Base-by-base conservation (phyloP, 2,888 invertebrate species). In the Tipula vernalis region DNA sequence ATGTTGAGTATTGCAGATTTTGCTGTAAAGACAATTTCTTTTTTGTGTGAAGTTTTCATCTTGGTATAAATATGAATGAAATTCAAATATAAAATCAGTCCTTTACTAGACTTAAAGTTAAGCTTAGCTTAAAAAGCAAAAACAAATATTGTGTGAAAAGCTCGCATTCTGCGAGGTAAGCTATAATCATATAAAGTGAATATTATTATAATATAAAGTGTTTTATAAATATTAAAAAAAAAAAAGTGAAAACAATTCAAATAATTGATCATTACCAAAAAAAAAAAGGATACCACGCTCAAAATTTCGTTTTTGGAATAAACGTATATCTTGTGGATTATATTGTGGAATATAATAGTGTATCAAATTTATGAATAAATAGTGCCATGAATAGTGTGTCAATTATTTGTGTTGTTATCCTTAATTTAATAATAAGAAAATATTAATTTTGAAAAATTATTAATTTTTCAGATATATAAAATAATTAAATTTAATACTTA, bases 1-100 rank as follows among this genome's bases (percentile, higher is more conserved):
- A 39, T 51, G 8, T 51, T 51, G 51, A 10, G 28, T 71, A 71
- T 84, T 84, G 84, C 84, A 84, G 84, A 84, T 84, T 84, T 85
- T 85, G 85, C 36, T 13, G 39, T 85, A 83, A 83, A 84, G 84
- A 85, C 85, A 85, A 85, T 85, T 85, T 85, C 85, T 85, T 85
- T 85, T 51, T 51, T 84, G 36, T 36, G 36, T 84, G 84, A 42
- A 85, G 39, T 85, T 85, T 85, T 42, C 85, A 85, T 85, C 41
- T 85, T 84, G 18, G 85, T 85, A 85, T 85, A 85, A 85, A 85
- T 85, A 85, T 42, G 41, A 85, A 41, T 18, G 41, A 10, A 85
- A 85, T 42, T 85, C 42, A 28, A 42, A 42, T 85, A 15, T 85
- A 85, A 85, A 85, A 85, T 85, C 85, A 85, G 85, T 85, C 85